Evolutionary conservation across 2,113 vertebrate species (phyloP), one percentile per base, ranked within the genome.

Genomic region (Turdus rufiventris): DNA sequence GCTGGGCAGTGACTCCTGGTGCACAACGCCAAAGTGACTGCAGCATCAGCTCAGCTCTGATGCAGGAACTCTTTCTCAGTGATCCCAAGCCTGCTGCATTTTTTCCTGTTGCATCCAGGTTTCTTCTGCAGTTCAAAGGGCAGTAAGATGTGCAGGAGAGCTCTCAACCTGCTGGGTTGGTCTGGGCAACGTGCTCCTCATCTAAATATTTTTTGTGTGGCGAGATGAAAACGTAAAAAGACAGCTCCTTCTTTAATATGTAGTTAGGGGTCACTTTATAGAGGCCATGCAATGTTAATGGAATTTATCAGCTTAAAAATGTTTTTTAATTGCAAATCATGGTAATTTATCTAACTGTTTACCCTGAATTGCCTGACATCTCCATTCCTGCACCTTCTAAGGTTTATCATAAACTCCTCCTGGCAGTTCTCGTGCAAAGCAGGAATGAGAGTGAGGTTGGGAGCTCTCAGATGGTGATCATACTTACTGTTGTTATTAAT

Each of bases 291-390:
- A 89, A 89, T 70, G 73, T 94, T 96, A 96, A 95, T 87, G 87
- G 84, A 74, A 95, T 92, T 95, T 94, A 96, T 91, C 74, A 94
- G 90, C 81, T 96, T 91, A 77, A 85, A 88, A 93, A 95, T 93
- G 47, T 51, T 92, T 90, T 94, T 93, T 91, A 91, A 94, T 94
- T 96, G 95, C 86, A 89, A 93, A 93, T 96, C 96, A 91, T 76
- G 87, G 87, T 91, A 74, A 96, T 74, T 71, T 94, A 92, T 40
- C 25, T 23, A 60, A 84, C 81, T 94, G 77, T 94, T 93, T 91
- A 85, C 54, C 34, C 60, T 66, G 56, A 83, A 54, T 25, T 86
- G 53, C 60, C 73, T 53, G 60, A 75, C 33, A 45, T 36, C 31
- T 56, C 58, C 40, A 36, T 76, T 82, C 40, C 18, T 78, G 74